phyloP scores from a whole-genome alignment of 2,888 invertebrate genomes.

The Catocala fraxini region DNA sequence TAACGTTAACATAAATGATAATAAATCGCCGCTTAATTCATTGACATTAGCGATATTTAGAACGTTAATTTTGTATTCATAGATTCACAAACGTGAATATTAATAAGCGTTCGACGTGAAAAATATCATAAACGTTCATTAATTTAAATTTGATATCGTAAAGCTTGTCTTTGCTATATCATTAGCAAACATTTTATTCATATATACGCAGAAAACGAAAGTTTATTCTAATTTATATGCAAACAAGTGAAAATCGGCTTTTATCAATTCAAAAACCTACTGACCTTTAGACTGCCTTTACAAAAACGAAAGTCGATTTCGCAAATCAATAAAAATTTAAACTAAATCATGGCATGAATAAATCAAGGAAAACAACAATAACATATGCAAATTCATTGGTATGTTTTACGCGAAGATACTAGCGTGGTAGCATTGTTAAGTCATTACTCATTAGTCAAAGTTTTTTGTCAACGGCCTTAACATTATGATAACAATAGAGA shows the following conservation, averaged over 20 bases:
- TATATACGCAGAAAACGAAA: slow-evolving; percentile 45
- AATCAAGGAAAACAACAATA: neutral
- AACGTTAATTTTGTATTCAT: slow-evolving; percentile 5
- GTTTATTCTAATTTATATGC: slow-evolving; percentile 47
- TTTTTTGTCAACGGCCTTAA: slow-evolving; percentile 77
- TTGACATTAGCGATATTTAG: slow-evolving; percentile 1
- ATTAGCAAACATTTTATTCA: neutral
- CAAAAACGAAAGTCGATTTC: slow-evolving; percentile 37
- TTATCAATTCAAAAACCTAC: slow-evolving; percentile 43
- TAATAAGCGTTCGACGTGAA: no score
- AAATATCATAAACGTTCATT: no score
- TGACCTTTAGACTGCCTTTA: slow-evolving; percentile 35
- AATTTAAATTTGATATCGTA: neutral
- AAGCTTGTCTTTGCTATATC: neutral
- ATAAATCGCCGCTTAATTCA: slow-evolving; percentile 1
- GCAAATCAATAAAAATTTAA: slow-evolving; percentile 3
- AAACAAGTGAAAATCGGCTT: slow-evolving; percentile 41
- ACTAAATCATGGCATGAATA: neutral
- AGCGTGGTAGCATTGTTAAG: slow-evolving; percentile 49
- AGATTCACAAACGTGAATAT: slow-evolving; percentile 8
- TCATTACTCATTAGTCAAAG: slow-evolving; percentile 54
- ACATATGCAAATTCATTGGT: slow-evolving; percentile 21
- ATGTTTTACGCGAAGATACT: slow-evolving; percentile 10
- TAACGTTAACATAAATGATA: neutral
- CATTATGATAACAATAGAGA: slow-evolving; percentile 81